These are phyloP conservation scores for Meloidogyne chitwoodi DNA, from an alignment of 1,140 invertebrate genomes.

Conservation along the genomic window DNA sequence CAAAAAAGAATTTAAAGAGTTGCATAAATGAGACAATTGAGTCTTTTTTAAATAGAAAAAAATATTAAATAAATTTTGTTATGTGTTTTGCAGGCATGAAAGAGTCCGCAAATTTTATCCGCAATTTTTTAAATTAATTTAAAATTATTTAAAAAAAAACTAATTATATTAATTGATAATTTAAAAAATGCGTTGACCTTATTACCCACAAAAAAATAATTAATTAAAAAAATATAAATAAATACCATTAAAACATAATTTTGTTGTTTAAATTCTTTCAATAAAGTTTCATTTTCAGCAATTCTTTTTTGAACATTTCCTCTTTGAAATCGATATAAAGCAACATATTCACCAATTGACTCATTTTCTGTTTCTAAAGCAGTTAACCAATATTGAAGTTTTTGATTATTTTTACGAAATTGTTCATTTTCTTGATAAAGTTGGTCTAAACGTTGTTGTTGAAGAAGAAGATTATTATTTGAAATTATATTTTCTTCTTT, in stretches of 20 bases:
- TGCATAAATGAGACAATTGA: not conserved
- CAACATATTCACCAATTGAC: constrained; percentile 44
- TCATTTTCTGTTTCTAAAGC: constrained; percentile 46
- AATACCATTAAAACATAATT: constrained; percentile 16
- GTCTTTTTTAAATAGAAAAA: not conserved
- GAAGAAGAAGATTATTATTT: not conserved
- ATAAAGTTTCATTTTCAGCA: constrained; percentile 32
- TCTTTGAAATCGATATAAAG: constrained; percentile 40
- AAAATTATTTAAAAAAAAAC: no score
- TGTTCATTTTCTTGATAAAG: constrained; percentile 17
- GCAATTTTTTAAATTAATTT: no score
- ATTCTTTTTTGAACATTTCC: constrained; percentile 40
- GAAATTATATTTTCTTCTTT: not conserved
- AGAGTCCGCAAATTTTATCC: no score
- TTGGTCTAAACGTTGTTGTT: constrained; percentile 4
- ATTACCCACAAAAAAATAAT: not conserved
- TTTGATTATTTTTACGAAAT: constrained; percentile 18
- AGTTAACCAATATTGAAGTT: constrained; percentile 42
- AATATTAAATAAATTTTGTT: not conserved
- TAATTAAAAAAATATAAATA: not conserved
- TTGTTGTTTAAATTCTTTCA: constrained; percentile 16
- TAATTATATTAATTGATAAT: no score
- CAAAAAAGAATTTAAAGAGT: not conserved
- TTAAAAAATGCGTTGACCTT: no score
- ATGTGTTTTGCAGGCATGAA: no score